Evolutionary conservation across 1,140 invertebrate species (phyloP), one percentile per base, ranked within the genome.

Genomic region (Pogonus chalceus): DNA sequence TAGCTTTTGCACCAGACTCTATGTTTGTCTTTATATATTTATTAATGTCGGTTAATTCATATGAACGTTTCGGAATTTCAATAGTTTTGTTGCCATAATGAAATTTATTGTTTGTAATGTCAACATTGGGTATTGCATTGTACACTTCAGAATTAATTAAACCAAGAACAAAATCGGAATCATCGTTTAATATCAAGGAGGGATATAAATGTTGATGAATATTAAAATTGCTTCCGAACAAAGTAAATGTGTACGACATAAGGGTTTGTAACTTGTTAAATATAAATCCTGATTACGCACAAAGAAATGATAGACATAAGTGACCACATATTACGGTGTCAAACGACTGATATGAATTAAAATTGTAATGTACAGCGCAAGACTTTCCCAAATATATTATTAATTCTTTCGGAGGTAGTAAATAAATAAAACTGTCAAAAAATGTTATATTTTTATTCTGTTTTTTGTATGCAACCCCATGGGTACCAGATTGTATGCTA

Each of bases 341-440:
- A 49, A 35, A 51, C 23, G n/a, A 23, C 48, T 53, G 52, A 55
- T 35, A 7, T 46, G 1, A 26, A 35, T 35, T 22, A 20, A 43
- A 26, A 43, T 56, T 53, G 37, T 56, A 56, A 1, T 1, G n/a
- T 3, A 56, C 49, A 49, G 48, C 49, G 22, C 14, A 21, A 23
- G 35, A 52, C 22, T 21, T 22, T 35, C 35, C 35, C 9, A 61
- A 54, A 59, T 65, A 67, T 20, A 60, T 60, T 10, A 60, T 48
- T 20, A 65, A 47, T 60, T 67, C 62, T 35, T 31, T 24, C 20
- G 65, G 63, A 22, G 65, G 65, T 58, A n/a, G 57, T 57, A 10
- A 65, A 53, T 67, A 54, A 22, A 64, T 63, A 60, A 56, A 65
- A 56, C 62, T 63, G 60, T 68, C 59, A 59, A 60, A 60, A 51